These are phyloP conservation scores for Peromyscus nudipes DNA, from an alignment of 2,797 vertebrate species.

Conservation along the genomic window DNA sequence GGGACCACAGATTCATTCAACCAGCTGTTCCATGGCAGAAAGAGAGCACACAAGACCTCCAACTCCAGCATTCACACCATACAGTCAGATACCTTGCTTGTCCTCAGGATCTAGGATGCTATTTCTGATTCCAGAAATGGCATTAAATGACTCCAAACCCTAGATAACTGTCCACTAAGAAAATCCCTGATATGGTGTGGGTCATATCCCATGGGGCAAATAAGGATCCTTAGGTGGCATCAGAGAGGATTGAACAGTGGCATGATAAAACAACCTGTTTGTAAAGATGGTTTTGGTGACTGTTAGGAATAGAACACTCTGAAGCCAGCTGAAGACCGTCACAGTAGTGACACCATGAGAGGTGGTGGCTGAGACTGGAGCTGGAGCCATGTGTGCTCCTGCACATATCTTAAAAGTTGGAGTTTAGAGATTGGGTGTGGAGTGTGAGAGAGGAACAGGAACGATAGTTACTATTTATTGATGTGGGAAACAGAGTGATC, in stretches of 20 bases:
- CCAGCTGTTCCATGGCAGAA: slow-evolving; percentile 99
- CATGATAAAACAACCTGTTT: too few relatives aligned
- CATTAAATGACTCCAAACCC: slow-evolving; percentile 98
- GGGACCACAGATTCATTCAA: slow-evolving; percentile 98
- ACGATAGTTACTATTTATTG: neutral
- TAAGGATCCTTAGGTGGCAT: slow-evolving; percentile 97
- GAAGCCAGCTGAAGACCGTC: neutral
- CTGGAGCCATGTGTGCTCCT: neutral
- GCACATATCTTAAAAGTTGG: neutral
- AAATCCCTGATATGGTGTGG: slow-evolving; percentile 94
- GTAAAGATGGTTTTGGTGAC: neutral
- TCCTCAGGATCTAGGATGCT: slow-evolving; percentile 94
- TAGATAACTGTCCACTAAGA: slow-evolving; percentile 96
- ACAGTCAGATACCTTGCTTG: slow-evolving; percentile 96
- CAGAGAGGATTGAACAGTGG: slow-evolving; percentile 95
- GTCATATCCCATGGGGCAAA: slow-evolving; percentile 96
- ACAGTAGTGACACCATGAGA: neutral
- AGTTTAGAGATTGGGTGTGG: neutral
- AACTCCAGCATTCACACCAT: slow-evolving; percentile 96
- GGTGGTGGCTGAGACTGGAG: slow-evolving; percentile 56
- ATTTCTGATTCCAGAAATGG: slow-evolving; percentile 96
- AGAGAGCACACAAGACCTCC: slow-evolving; percentile 97
- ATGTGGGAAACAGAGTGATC: neutral
- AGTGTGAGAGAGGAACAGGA: neutral
- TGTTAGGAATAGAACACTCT: neutral